Base-by-base conservation (phyloP, 2,113 vertebrate species). In the Etia nguti region DNA sequence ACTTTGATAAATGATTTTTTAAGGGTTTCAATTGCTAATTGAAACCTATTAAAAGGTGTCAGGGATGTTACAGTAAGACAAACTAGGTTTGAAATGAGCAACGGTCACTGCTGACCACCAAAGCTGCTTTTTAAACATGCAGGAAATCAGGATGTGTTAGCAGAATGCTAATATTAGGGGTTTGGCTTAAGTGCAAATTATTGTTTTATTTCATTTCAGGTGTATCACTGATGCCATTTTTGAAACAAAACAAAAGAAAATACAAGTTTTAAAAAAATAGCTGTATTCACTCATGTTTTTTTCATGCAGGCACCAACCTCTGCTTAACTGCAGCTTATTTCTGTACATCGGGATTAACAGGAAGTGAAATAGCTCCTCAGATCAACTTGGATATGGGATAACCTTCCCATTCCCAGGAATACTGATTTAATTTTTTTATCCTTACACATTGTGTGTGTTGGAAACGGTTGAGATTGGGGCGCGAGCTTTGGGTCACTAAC, bases 251-350 rank as follows among this genome's bases (percentile, higher is more conserved):
- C 8, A 26, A 29, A 73, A n/a, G n/a, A n/a, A 73, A 68, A 0
- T 13, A 41, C 1, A 70, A 20, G 8, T 29, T n/a, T n/a, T 20
- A 70, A 73, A 24, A 8, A 54, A 29, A 29, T 1, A 20, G 6
- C 2, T 46, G 2, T 10, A 11, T 48, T 29, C 41, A 2, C 41
- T 5, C 68, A 16, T 48, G n/a, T 1, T 75, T 12, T 7, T 48
- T 4, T 75, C 24, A 20, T 16, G 0, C 0, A 1, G 0, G 0
- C 15, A 46, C 22, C 0, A 18, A 10, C 0, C 22, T 26, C 12
- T 10, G 68, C 41, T 7, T 48, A 26, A 48, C 15, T 29, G 22
- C 68, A 48, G 24, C 70, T 29, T 20, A 4, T 29, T 29, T 75
- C 43, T 48, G 70, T 48, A 29, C 43, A 20, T 26, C 1, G 2